These are phyloP conservation scores for Drosophila setosimentum DNA, from an alignment of 2,888 invertebrate species.

Conservation along the genomic window DNA sequence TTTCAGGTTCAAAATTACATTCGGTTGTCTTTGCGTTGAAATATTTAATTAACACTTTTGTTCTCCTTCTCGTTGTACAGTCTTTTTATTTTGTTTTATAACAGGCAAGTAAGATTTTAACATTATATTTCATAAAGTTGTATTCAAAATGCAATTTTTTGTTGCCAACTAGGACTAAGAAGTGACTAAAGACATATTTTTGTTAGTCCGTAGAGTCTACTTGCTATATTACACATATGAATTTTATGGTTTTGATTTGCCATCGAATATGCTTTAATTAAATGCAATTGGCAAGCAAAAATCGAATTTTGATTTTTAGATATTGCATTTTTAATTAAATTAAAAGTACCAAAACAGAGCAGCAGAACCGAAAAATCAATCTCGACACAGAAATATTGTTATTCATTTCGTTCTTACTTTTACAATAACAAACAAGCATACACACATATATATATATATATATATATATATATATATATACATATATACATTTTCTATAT, in stretches of 20 bases:
- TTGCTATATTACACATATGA: conserved; percentile 10
- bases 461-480: not conserved
- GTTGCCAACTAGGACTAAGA: not conserved
- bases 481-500: not conserved
- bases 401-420: not conserved
- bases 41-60: conserved; percentile 73
- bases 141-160: not conserved
- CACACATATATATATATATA: not conserved
- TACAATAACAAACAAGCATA: conserved; percentile 4
- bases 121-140: conserved; percentile 32
- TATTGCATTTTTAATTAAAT: conserved; percentile 23
- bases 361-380: conserved; percentile 26
- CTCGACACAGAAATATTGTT: not conserved
- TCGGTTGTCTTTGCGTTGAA: conserved; percentile 61
- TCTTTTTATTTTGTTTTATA: conserved; percentile 13
- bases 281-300: conserved; percentile 8
- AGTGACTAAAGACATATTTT: not conserved
- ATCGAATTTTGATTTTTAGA: not conserved
- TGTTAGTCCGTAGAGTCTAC: not conserved
- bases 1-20: conserved; percentile 66
- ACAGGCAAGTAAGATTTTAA: conserved; percentile 12
- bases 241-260: conserved; percentile 7
- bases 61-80: not conserved
- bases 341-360: conserved; percentile 14
- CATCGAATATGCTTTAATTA: conserved; percentile 5